Evolutionary conservation across 1,140 invertebrate genomes (phyloP).

Genomic region (Nasonia longicornis): DNA sequence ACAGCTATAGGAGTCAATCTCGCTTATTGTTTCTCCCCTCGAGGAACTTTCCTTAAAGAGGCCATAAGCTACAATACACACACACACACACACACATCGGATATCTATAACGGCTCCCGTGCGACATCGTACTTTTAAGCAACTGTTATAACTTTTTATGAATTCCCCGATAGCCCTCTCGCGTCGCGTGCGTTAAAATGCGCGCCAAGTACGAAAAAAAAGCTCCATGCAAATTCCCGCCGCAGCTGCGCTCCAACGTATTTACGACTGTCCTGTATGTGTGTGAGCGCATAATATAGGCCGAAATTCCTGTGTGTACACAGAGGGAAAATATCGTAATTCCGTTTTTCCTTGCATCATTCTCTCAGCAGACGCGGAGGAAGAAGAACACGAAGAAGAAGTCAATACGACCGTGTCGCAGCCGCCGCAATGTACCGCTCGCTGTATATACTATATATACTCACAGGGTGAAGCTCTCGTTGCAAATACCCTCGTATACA

Average conservation of each 20-base stretch:
- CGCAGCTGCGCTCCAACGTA: too few relatives aligned
- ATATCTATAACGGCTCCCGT: background rate
- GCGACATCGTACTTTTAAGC: constrained; percentile 17
- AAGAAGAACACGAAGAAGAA: background rate
- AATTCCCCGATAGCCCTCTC: background rate
- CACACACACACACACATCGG: background rate
- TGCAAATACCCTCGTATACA: background rate
- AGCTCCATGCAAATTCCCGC: background rate
- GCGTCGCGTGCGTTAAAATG: constrained; percentile 17
- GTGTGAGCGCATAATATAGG: background rate
- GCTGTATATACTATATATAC: background rate
- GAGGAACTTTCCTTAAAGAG: background rate
- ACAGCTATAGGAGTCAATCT: background rate
- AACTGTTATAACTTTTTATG: constrained; percentile 26
- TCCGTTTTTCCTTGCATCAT: constrained; percentile 13
- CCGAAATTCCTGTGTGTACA: too few relatives aligned
- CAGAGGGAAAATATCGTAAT: too few relatives aligned
- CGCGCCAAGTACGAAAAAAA: constrained; percentile 6
- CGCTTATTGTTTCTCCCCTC: background rate
- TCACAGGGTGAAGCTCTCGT: background rate
- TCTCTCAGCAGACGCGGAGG: background rate
- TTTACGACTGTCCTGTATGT: background rate
- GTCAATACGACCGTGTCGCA: background rate
- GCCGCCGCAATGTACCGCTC: constrained; percentile 36
- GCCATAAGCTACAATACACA: background rate